A percentile compares a stretch with the other conserved stretches of the same genome.
Evolutionary conservation across 30 jellyfish, hydroid and myxozoan species (phyloP).

Genomic region (Aurelia sp.): DNA sequence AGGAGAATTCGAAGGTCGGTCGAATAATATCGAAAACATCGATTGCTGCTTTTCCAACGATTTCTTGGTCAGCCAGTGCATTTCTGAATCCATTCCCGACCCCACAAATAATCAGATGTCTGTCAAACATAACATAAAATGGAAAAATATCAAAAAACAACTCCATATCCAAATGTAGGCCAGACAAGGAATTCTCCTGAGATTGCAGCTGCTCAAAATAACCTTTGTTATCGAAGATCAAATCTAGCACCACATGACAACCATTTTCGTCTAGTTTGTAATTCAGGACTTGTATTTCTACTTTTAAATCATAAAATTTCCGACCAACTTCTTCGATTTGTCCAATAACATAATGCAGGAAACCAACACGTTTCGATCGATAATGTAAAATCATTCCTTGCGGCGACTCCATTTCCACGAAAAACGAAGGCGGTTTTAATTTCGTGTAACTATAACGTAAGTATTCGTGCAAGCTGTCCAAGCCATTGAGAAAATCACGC

Average conservation of each 20-base stretch:
- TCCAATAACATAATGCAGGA: conserved; percentile 62
- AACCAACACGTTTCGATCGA: conserved; percentile 60
- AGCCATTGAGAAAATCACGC: conserved; percentile 77
- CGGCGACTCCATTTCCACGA: conserved; percentile 68
- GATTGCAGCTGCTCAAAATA: conserved; percentile 37
- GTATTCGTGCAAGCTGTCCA: conserved; percentile 78
- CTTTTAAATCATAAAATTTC: conserved; percentile 46
- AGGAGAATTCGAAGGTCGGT: conserved; percentile 65
- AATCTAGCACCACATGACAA: conserved; percentile 47
- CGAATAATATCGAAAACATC: conserved; percentile 68
- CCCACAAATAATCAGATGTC: conserved; percentile 24
- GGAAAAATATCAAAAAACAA: conserved; percentile 74
- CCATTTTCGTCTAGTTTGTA: conserved; percentile 56
- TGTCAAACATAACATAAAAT: conserved; percentile 47
- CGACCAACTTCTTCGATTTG: conserved; percentile 74
- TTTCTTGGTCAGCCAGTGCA: conserved; percentile 8
- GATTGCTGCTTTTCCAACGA: conserved; percentile 37
- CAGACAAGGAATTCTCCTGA: conserved; percentile 44
- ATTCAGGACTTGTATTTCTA: conserved; percentile 50
- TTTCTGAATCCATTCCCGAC: conserved; percentile 59
- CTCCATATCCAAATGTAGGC: conserved; percentile 35
- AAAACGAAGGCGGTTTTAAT: conserved; percentile 76
- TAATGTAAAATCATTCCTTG: conserved; percentile 70
- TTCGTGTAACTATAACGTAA: conserved; percentile 63
- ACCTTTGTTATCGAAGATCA: conserved; percentile 64